Evolutionary conservation across 2,888 invertebrate species (phyloP).

Genomic region (Paralinhomoeus sp.): DNA sequence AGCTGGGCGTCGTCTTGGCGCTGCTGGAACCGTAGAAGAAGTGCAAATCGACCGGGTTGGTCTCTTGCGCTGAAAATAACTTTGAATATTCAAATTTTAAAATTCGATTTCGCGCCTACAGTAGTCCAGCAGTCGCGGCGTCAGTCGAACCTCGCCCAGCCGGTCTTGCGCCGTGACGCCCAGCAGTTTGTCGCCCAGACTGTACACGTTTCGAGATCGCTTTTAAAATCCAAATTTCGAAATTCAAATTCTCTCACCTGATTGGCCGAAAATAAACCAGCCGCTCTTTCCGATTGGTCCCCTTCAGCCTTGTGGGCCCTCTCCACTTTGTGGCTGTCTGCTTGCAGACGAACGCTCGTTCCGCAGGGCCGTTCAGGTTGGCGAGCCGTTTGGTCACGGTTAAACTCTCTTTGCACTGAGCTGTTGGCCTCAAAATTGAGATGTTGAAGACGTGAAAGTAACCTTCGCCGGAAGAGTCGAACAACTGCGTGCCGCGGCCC

Average conservation of each 20-base stretch:
- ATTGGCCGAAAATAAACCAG: too few relatives aligned
- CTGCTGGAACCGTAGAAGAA: conserved; percentile 14
- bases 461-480: conserved; percentile 2
- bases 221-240: too few relatives aligned
- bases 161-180: conserved; percentile 11
- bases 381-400: too few relatives aligned
- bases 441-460: conserved; percentile 6
- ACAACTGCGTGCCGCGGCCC: conserved; percentile 18
- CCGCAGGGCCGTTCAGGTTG: too few relatives aligned
- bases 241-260: too few relatives aligned
- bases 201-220: conserved; percentile 3
- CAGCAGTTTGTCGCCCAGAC: conserved; percentile 12
- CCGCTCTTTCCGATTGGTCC: too few relatives aligned
- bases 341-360: too few relatives aligned
- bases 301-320: too few relatives aligned
- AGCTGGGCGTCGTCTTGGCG: conserved; percentile 21
- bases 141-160: conserved; percentile 10
- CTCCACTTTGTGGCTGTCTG: too few relatives aligned
- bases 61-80: neutral
- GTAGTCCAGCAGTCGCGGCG: conserved; percentile 18
- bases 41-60: conserved; percentile 17
- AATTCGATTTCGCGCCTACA: conserved; percentile 9
- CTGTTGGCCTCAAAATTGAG: neutral
- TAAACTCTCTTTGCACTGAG: neutral
- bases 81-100: too few relatives aligned